Percentiles rank a stretch among this genome's conserved stretches.
Evolutionary conservation across 2,113 vertebrate species (phyloP).

Genomic region (Anguilla japonica): DNA sequence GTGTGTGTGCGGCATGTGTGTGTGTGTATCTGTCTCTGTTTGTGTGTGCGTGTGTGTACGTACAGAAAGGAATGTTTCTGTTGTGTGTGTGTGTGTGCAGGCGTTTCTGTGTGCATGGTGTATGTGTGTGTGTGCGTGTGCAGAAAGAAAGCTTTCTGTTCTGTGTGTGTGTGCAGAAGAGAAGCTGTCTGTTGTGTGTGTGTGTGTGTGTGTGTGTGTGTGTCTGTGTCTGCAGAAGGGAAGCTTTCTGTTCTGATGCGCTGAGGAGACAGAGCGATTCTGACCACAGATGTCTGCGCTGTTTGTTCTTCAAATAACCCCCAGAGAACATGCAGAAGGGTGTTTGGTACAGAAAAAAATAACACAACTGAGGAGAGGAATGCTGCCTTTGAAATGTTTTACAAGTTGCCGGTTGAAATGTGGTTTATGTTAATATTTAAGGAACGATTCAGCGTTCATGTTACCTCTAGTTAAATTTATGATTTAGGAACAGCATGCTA

Average conservation of each 20-base stretch:
- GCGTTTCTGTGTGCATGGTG: no score
- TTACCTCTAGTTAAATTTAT: not conserved
- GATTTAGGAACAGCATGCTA: not conserved
- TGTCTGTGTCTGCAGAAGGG: constrained; percentile 33
- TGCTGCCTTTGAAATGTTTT: not conserved
- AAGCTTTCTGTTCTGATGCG: constrained; percentile 41
- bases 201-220: constrained; percentile 26
- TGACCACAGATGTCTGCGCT: constrained; percentile 63
- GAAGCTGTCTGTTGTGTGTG: no score
- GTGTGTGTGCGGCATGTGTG: not conserved
- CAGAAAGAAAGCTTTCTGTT: no score
- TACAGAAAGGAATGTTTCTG: no score
- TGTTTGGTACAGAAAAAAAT: not conserved
- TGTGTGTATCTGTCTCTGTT: not conserved
- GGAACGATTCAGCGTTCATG: not conserved
- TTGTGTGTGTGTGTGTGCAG: no score
- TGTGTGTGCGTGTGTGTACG: not conserved
- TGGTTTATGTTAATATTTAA: constrained; percentile 3
- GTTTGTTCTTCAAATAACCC: constrained; percentile 61
- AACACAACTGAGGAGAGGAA: not conserved
- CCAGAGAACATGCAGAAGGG: constrained; percentile 40
- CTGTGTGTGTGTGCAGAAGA: no score
- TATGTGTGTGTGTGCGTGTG: no score
- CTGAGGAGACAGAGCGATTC: constrained; percentile 52
- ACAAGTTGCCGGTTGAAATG: not conserved